These are phyloP conservation scores for Athripsodes cinereus DNA, from an alignment of 2,888 invertebrate species.

Conservation along the genomic window DNA sequence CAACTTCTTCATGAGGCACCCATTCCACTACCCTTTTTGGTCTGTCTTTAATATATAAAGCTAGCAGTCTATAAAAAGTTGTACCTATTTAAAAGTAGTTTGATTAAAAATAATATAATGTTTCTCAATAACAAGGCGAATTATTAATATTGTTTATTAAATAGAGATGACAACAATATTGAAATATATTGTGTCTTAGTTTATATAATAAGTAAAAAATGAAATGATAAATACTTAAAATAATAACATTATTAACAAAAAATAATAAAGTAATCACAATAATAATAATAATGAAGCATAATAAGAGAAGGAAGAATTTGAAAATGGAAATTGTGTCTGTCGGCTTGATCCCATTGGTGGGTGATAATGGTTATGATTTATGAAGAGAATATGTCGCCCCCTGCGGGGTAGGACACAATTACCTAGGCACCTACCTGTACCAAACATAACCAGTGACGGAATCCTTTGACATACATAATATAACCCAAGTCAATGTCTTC, in stretches of 20 bases:
- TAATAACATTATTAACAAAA: slow-evolving; percentile 10
- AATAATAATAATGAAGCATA: not conserved
- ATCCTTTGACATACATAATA: too few relatives aligned
- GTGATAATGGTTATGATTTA: slow-evolving; percentile 27
- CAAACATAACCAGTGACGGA: too few relatives aligned
- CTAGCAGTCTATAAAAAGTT: too few relatives aligned
- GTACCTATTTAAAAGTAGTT: too few relatives aligned
- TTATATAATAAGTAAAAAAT: slow-evolving; percentile 5
- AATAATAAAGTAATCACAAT: not conserved
- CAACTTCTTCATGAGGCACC: too few relatives aligned
- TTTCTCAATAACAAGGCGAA: too few relatives aligned
- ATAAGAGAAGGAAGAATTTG: slow-evolving; percentile 8
- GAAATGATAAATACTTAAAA: slow-evolving; percentile 10
- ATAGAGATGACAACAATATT: too few relatives aligned
- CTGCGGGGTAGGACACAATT: slow-evolving; percentile 17
- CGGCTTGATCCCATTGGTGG: slow-evolving; percentile 17
- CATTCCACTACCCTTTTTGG: too few relatives aligned
- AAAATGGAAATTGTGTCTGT: slow-evolving; percentile 13
- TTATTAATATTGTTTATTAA: too few relatives aligned
- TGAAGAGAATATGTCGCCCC: slow-evolving; percentile 27
- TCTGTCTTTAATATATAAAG: too few relatives aligned
- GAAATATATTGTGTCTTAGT: not conserved
- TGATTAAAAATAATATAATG: too few relatives aligned
- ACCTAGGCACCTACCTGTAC: not conserved
- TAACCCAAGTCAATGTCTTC: too few relatives aligned